These are phyloP conservation scores for Laticauda colubrina DNA, from an alignment of 2,113 vertebrate species.

Conservation along the genomic window DNA sequence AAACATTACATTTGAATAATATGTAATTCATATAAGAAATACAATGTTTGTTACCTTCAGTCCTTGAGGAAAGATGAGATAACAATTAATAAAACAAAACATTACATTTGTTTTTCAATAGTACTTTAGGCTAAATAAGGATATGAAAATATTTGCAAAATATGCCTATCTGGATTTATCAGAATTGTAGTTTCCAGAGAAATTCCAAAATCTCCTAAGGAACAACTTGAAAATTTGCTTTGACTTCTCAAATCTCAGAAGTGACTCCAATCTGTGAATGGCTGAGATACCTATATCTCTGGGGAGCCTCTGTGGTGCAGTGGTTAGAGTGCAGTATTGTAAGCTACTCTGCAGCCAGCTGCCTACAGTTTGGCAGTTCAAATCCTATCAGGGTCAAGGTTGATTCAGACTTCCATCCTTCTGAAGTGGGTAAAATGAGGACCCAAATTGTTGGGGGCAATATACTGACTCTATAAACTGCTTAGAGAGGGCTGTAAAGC, in stretches of 20 bases:
- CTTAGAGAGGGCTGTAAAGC: too few relatives aligned
- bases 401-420: too few relatives aligned
- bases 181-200: not conserved
- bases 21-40: not conserved
- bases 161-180: not conserved
- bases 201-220: not conserved
- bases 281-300: not conserved
- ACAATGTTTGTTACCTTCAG: not conserved
- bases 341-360: too few relatives aligned
- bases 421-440: too few relatives aligned
- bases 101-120: not conserved
- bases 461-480: too few relatives aligned
- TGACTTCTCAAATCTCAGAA: not conserved
- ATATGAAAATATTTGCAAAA: not conserved
- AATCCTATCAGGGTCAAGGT: too few relatives aligned
- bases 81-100: not conserved
- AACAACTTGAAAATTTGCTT: not conserved
- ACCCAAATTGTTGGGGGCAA: too few relatives aligned
- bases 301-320: too few relatives aligned
- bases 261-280: not conserved
- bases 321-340: too few relatives aligned
- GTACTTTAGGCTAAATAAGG: too few relatives aligned
- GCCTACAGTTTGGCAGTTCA: too few relatives aligned
- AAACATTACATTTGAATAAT: too few relatives aligned
- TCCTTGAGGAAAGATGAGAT: not conserved